Evolutionary conservation across 2,113 vertebrate genomes (phyloP).

Genomic region (Tricholaema leucomelas): DNA sequence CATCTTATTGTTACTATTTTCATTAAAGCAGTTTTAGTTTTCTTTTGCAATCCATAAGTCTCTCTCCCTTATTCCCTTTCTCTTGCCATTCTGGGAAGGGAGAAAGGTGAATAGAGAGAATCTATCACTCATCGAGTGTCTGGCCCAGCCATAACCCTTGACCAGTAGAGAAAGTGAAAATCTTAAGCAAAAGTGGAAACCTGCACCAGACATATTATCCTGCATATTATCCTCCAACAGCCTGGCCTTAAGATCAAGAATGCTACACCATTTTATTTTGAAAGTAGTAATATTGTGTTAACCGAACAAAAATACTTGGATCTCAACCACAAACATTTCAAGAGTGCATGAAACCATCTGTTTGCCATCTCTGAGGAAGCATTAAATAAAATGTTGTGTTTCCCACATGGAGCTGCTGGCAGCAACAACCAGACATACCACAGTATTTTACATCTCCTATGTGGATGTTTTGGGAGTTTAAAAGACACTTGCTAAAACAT

Average conservation of each 20-base stretch:
- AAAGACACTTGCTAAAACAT: background rate
- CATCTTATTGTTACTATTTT: no score
- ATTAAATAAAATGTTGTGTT: background rate
- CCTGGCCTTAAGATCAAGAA: background rate
- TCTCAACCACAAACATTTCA: background rate
- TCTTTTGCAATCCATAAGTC: no score
- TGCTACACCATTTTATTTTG: background rate
- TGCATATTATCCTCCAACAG: background rate
- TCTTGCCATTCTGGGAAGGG: no score
- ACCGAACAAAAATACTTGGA: conserved; percentile 1
- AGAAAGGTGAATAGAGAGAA: no score
- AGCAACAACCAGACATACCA: background rate
- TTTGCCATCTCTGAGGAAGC: conserved; percentile 4
- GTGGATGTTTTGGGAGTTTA: background rate
- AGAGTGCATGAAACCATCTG: conserved; percentile 27
- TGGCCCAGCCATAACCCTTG: no score
- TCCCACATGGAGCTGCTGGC: background rate
- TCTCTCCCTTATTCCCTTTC: no score
- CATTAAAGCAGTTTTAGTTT: no score
- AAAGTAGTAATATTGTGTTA: background rate
- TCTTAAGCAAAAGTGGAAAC: background rate
- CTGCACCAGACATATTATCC: background rate
- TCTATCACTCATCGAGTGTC: no score
- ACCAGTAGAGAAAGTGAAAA: background rate
- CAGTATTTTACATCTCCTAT: background rate